phyloP scores from a whole-genome alignment of 1,140 invertebrate genomes.

The Teleopsis dalmanni region DNA sequence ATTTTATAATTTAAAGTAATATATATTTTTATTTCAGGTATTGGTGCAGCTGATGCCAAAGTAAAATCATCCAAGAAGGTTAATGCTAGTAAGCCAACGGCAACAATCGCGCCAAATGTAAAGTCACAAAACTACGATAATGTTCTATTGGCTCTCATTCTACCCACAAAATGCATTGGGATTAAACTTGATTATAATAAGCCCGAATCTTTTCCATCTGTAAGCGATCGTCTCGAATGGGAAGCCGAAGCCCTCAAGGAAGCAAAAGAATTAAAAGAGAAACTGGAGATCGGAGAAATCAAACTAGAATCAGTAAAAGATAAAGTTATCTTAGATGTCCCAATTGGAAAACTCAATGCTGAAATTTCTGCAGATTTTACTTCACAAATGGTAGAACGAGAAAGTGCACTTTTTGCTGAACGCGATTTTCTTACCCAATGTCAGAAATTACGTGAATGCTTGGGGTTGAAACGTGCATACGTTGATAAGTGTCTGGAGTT shows the following conservation, averaged over 20 bases:
- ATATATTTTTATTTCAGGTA: slow-evolving; percentile 1
- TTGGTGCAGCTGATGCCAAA: slow-evolving; percentile 1
- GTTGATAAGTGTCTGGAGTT: slow-evolving; percentile 55
- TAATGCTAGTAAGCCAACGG: slow-evolving; percentile 29
- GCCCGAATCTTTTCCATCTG: slow-evolving; percentile 45
- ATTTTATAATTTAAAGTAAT: background rate
- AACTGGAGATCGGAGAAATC: slow-evolving; percentile 53
- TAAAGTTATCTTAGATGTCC: slow-evolving; percentile 50
- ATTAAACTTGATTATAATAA: slow-evolving; percentile 51
- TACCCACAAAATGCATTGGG: slow-evolving; percentile 52
- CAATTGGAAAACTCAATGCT: slow-evolving; percentile 5
- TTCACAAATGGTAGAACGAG: slow-evolving; percentile 27
- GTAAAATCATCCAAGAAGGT: slow-evolving; percentile 19
- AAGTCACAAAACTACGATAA: slow-evolving; percentile 18
- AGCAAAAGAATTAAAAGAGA: slow-evolving; percentile 42
- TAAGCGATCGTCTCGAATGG: slow-evolving; percentile 53
- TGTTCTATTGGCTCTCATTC: slow-evolving; percentile 51
- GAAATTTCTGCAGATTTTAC: slow-evolving; percentile 8
- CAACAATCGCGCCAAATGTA: slow-evolving; percentile 25
- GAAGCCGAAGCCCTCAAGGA: slow-evolving; percentile 52
- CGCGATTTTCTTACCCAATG: slow-evolving; percentile 65
- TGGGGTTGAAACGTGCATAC: slow-evolving; percentile 58
- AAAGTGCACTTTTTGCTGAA: slow-evolving; percentile 33
- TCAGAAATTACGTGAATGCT: slow-evolving; percentile 61
- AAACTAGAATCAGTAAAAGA: slow-evolving; percentile 51